Base-by-base conservation (phyloP, 64 coral and sea anemone species). In the Stylophora pistillata region DNA sequence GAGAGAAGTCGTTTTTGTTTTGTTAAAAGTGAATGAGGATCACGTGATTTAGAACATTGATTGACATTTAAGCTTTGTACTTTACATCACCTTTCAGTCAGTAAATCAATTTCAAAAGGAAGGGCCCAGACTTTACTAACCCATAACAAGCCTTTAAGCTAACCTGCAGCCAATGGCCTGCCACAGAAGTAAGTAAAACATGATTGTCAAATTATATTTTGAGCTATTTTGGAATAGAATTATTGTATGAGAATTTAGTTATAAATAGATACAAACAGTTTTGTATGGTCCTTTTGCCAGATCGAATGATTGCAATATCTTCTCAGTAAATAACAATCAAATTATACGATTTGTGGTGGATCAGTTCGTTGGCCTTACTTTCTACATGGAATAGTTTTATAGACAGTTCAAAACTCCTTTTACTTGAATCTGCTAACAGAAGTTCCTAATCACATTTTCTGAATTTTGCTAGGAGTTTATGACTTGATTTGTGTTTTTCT, bases 31-130 rank as follows among this genome's bases (percentile, higher is more conserved):
- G 60, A 64, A 64, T 64, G 60, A 64, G 60, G 11, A 64, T 64
- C 60, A 10, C 60, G 60, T 64, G 60, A 64, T 64, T 64, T 64
- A 64, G 60, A 64, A 64, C 60, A 64, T 64, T 64, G 60, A 64
- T 64, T 64, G 14, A 23, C 14, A 64, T 64, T 64, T 64, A 64
- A 64, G 60, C 60, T 64, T 64, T 64, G 14, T 64, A 64, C 15
- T 64, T 1, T 64, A 64, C 15, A 64, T 64, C 10, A 64, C 60
- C 1, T 23, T 64, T 64, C 60, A 64, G 60, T 64, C 60, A 10
- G 60, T 64, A 64, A 64, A 64, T 64, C 60, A 64, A 23, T 64
- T 64, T 64, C 60, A 64, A 64, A 64, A 64, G 60, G 3, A 64
- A 64, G 11, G 60, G 60, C 11, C 60, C 60, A 10, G 1, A 64